Base-by-base conservation (phyloP, 2,113 vertebrate genomes). In the Urocolius indicus region DNA sequence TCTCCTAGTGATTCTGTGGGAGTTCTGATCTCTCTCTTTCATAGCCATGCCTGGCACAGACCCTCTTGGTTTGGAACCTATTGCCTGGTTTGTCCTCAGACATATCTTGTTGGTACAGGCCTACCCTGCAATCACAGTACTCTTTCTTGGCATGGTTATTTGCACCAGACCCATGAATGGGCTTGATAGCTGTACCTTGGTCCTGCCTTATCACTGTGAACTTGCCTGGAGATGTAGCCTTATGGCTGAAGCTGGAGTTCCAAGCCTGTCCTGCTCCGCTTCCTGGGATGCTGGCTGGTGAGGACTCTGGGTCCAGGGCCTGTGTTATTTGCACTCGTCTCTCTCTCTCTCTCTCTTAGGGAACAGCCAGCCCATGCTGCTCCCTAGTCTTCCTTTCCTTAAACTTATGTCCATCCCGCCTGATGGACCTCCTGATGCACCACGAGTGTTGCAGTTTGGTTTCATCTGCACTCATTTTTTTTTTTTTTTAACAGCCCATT, bases 311-410 rank as follows among this genome's bases (percentile, higher is more conserved):
- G 2, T 63, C 55, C 0, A 0, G 4, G 8, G 7, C 1, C 11
- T 74, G 9, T 54, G 43, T 48, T 52, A 24, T 6, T 6, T 30
- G 13, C 20, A 18, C 9, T 65, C 5, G 0, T 0, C 0, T 18
- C 13, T 12, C 23, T 20, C 20, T 77, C 84, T 24, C 43, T 52
- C 20, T 77, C 84, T 24, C 43, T 57, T 24, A n/a, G 12, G 22
- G 22, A 77, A 30, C 29, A 65, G 26, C 10, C 4, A 1, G 11
- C 26, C 16, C 7, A 4, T 36, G 30, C 11, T 1, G 1, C 21
- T 86, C 27, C 12, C 27, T n/a, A 84, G 9, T 11, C 13, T 54
- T 74, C 14, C 17, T 78, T 66, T 49, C 27, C 22, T 75, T 84
- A 74, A 43, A 74, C 15, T 16, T 57, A 5, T 10, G 21, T 8